These are phyloP conservation scores for Falcaria lacertinaria DNA, from an alignment of 2,888 invertebrate genomes.

Conservation along the genomic window DNA sequence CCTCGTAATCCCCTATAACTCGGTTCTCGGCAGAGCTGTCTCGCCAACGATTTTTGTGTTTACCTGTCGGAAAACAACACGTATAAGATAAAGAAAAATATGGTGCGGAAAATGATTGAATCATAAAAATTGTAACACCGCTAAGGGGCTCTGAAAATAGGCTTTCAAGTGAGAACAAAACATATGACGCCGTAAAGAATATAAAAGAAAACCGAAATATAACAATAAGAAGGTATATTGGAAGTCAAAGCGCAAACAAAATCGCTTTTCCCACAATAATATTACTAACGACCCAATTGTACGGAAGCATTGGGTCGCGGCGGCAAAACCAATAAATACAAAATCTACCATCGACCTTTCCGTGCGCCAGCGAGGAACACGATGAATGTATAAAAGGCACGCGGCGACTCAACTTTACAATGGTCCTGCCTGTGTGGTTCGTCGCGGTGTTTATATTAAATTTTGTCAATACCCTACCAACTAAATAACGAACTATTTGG, in stretches of 20 bases:
- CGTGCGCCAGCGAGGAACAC: slow-evolving; percentile 38
- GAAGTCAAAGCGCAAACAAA: slow-evolving; percentile 75
- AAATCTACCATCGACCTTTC: slow-evolving; percentile 64
- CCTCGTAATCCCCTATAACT: slow-evolving; percentile 84
- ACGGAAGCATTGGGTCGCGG: slow-evolving; percentile 67
- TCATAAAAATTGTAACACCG: slow-evolving; percentile 48
- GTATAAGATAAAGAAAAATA: slow-evolving; percentile 34
- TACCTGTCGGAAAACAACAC: slow-evolving; percentile 51
- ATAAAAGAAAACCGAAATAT: slow-evolving; percentile 63
- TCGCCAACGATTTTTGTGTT: slow-evolving; percentile 78
- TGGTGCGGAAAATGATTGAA: slow-evolving; percentile 44
- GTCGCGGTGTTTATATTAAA: slow-evolving; percentile 45
- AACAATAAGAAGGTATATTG: slow-evolving; percentile 70
- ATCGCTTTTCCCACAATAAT: slow-evolving; percentile 75
- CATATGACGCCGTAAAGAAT: slow-evolving; percentile 58
- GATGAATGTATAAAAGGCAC: slow-evolving; percentile 62
- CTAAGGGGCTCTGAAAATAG: slow-evolving; percentile 50
- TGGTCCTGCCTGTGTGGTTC: slow-evolving; percentile 51
- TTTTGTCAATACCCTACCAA: slow-evolving; percentile 24
- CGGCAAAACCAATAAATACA: slow-evolving; percentile 75
- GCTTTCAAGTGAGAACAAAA: slow-evolving; percentile 58
- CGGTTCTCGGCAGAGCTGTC: slow-evolving; percentile 80
- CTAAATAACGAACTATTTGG: not conserved
- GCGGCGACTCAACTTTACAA: slow-evolving; percentile 48
- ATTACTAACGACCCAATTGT: slow-evolving; percentile 78